A percentile compares a stretch with the other conserved stretches of the same genome.
phyloP scores from a whole-genome alignment of 1,140 invertebrate species.

The Trichonephila clavipes region DNA sequence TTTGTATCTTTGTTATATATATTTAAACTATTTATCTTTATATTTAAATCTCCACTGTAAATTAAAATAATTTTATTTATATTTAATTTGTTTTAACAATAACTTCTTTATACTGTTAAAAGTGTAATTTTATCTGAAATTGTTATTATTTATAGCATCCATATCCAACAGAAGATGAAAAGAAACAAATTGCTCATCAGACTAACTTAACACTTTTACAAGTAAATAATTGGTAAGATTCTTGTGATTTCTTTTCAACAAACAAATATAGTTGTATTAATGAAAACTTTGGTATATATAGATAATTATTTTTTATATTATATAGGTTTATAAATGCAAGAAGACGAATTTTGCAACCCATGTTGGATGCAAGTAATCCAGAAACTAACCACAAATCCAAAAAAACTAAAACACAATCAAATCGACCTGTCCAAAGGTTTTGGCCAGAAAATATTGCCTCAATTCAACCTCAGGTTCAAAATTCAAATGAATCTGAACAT shows the following conservation, averaged over 20 bases:
- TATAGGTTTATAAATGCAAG: constrained; percentile 88
- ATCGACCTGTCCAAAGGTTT: constrained; percentile 83
- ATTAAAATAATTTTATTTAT: no score
- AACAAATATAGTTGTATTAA: no score
- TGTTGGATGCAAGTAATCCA: constrained; percentile 86
- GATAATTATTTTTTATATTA: neutral
- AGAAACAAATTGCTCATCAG: constrained; percentile 99
- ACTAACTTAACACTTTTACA: constrained; percentile 99
- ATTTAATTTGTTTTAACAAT: no score
- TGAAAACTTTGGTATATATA: neutral
- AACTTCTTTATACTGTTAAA: no score
- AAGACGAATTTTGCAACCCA: constrained; percentile 93
- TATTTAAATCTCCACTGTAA: no score
- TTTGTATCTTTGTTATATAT: no score
- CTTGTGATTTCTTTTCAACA: neutral
- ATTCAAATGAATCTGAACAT: constrained; percentile 69
- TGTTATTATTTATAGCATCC: constrained; percentile 86
- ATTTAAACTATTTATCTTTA: no score
- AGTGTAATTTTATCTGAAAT: no score
- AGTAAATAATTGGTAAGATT: constrained; percentile 86
- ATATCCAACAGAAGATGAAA: constrained; percentile 99
- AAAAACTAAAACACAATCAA: constrained; percentile 79
- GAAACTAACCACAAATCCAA: constrained; percentile 80
- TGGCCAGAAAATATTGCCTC: constrained; percentile 84
- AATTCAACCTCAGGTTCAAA: constrained; percentile 80